Evolutionary conservation across 2,113 vertebrate species (phyloP).

Genomic region (Salvelinus fontinalis): DNA sequence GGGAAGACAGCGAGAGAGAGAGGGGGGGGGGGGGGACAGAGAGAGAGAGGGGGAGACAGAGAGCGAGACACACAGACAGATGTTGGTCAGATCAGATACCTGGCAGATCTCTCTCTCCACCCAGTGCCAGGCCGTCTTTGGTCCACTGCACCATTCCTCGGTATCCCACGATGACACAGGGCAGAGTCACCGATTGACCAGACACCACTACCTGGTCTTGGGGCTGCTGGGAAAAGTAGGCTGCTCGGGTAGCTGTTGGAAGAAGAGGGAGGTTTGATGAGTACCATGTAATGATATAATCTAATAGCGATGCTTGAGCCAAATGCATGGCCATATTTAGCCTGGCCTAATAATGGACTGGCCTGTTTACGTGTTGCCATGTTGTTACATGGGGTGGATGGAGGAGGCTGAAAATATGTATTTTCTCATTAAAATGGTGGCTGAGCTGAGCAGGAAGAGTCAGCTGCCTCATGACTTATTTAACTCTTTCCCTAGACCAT

Average conservation of each 20-base stretch:
- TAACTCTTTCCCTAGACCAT: constrained; percentile 73
- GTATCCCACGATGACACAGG: constrained; percentile 86
- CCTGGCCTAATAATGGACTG: too few species aligned
- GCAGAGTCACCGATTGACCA: constrained; percentile 82
- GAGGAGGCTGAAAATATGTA: not conserved
- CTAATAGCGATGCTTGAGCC: too few species aligned
- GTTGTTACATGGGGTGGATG: not conserved
- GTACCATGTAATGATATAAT: not conserved
- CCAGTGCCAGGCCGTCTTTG: constrained; percentile 88
- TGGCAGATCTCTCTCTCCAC: constrained; percentile 87
- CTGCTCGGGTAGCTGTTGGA: constrained; percentile 70
- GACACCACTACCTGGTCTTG: constrained; percentile 83
- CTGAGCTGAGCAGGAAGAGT: constrained; percentile 39
- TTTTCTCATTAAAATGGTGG: constrained; percentile 25
- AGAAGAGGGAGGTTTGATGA: not conserved
- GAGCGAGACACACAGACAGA: too few species aligned
- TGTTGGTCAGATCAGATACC: constrained; percentile 62
- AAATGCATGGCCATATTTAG: too few species aligned
- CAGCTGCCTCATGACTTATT: constrained; percentile 75
- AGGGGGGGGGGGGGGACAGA: too few species aligned
- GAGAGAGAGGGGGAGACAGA: too few species aligned
- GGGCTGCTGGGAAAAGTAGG: constrained; percentile 88
- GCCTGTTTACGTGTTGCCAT: not conserved
- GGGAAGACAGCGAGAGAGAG: too few species aligned
- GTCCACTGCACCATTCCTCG: constrained; percentile 92